These are phyloP conservation scores for Autographa pulchrina DNA, from an alignment of 2,888 invertebrate genomes.

Conservation along the genomic window DNA sequence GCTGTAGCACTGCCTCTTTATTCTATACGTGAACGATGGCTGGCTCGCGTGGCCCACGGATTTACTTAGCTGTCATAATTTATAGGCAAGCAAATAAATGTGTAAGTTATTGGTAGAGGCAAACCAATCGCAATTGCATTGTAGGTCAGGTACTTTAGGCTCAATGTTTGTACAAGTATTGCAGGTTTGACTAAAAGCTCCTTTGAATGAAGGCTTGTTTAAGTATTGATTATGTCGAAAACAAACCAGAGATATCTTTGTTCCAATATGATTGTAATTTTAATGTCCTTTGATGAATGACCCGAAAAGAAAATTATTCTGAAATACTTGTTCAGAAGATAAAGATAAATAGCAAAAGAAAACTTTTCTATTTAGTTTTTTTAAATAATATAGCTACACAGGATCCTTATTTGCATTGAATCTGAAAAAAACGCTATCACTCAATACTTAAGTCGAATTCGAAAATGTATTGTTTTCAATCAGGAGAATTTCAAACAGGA, in stretches of 20 bases:
- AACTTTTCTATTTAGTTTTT: too few relatives aligned
- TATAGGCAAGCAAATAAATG: slow-evolving; percentile 45
- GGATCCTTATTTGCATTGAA: too few relatives aligned
- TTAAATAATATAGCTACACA: too few relatives aligned
- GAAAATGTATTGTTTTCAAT: neutral
- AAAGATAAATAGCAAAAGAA: too few relatives aligned
- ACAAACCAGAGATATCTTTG: too few relatives aligned
- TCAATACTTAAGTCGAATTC: neutral
- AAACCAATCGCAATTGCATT: slow-evolving; percentile 22
- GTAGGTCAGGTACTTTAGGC: slow-evolving; percentile 10
- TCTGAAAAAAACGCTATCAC: neutral
- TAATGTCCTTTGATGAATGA: too few relatives aligned
- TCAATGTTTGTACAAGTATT: slow-evolving; percentile 4
- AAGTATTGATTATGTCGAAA: too few relatives aligned
- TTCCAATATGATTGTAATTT: too few relatives aligned
- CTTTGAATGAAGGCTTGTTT: neutral
- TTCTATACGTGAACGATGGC: slow-evolving; percentile 64
- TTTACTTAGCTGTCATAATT: slow-evolving; percentile 58
- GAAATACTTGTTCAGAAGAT: too few relatives aligned
- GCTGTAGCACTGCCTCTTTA: slow-evolving; percentile 70
- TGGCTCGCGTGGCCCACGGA: slow-evolving; percentile 54
- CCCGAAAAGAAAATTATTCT: too few relatives aligned
- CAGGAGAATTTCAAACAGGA: neutral
- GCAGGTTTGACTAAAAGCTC: neutral
- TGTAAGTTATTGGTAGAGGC: slow-evolving; percentile 37